Base-by-base conservation (phyloP, 2,797 vertebrate species). In the Limosa lapponica region DNA sequence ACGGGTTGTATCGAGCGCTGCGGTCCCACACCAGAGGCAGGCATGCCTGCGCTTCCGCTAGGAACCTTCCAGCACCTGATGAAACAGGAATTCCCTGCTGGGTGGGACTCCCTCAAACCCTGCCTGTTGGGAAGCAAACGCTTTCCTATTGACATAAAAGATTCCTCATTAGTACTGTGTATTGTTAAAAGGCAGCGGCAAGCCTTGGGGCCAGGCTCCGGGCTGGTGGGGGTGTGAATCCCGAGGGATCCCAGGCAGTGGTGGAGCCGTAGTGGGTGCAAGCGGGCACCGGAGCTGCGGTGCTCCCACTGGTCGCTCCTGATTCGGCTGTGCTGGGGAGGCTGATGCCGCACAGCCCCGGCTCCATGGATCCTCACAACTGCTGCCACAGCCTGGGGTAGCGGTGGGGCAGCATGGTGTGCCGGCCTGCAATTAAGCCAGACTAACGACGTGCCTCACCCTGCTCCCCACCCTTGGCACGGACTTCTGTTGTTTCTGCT, bases 171-270 rank as follows among this genome's bases (percentile, higher is more conserved):
- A 49, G 17, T 14, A 20, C 24, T 48, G 41, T 0, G 44, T 11
- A 36, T 16, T 27, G 39, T 22, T 61, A 48, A 49, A 70, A 59
- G 8, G 8, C 49, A 69, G 61, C 22, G 7, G 0, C 1, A 2
- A 48, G 13, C 44, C 25, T 41, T 1, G 34, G 36, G 46, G 27
- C 17, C 36, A 28, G 24, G 5, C 20, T 34, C 34, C 4, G 43
- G 65, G 41, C 16, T 46, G 5, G 3, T 4, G 15, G 3, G 28
- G 0, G 0, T 5, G 13, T 1, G 16, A 32, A 36, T 6, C 3
- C 2, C 0, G 1, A 36, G 43, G 14, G 0, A 1, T 25, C 23
- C 18, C 13, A 3, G 57, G 5, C 0, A 0, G 20, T 0, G 0
- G 41, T 10, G 27, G 32, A 27, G 37, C 28, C 2, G 1, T 0